Conservation (phyloP, 2,113 vertebrate species). For the Ophiodon elongatus region DNA sequence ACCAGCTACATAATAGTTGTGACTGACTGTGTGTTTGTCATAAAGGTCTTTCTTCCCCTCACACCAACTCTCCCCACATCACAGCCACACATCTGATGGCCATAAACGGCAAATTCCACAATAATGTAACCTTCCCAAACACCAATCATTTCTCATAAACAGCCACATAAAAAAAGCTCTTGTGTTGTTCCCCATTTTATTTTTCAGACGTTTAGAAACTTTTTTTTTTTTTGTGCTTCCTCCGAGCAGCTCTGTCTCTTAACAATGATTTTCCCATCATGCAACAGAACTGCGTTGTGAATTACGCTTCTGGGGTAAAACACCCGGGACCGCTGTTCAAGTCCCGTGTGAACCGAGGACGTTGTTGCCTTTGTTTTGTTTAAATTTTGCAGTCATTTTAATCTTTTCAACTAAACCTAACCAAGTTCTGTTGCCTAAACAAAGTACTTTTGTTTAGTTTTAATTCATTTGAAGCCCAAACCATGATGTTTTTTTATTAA, state of each 20-base stretch:
- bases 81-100: conserved; percentile 65
- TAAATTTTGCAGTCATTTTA: too few relatives aligned
- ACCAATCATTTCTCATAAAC: conserved; percentile 70
- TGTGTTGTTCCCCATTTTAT: conserved; percentile 38
- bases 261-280: neutral
- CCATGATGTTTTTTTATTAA: too few relatives aligned
- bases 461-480: too few relatives aligned
- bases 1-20: conserved; percentile 1
- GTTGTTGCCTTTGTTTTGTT: neutral
- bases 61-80: conserved; percentile 55
- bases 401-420: too few relatives aligned
- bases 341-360: neutral
- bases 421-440: neutral
- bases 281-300: neutral
- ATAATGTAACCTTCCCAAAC: conserved; percentile 56
- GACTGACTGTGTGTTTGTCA: conserved; percentile 5
- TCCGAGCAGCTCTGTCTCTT: neutral
- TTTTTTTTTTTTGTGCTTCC: neutral
- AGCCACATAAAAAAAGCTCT: conserved; percentile 36
- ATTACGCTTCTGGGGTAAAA: neutral
- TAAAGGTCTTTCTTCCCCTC: conserved; percentile 37
- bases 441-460: neutral
- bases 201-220: conserved; percentile 18
- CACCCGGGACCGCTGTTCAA: neutral
- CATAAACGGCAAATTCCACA: conserved; percentile 66